Percentiles rank a stretch among this genome's conserved stretches.
These are phyloP conservation scores for Ischnura elegans DNA, from an alignment of 2,888 invertebrate genomes.

Conservation along the genomic window DNA sequence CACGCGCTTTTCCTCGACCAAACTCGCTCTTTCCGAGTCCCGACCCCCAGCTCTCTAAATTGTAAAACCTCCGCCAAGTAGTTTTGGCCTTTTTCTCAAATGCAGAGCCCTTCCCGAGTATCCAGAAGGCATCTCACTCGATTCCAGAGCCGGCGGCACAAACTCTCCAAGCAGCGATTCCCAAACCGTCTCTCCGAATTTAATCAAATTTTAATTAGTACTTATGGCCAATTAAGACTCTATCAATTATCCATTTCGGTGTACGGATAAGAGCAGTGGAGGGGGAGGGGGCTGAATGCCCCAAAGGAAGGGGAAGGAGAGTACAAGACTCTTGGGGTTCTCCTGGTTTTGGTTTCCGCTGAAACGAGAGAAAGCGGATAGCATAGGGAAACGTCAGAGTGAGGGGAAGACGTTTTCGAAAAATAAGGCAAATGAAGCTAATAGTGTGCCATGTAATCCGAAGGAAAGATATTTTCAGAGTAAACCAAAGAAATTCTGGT, in stretches of 20 bases:
- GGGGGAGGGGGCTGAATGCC: constrained; percentile 14
- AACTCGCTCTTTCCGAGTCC: neutral
- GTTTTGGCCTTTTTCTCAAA: constrained; percentile 47
- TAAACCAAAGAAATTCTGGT: too few species aligned
- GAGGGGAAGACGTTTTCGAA: neutral
- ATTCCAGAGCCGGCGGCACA: neutral
- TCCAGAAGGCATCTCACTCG: neutral
- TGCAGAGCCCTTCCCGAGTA: neutral
- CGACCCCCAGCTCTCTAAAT: neutral
- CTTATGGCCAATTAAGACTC: constrained; percentile 73
- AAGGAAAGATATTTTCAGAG: too few species aligned
- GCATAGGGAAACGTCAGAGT: neutral
- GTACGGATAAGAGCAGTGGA: constrained; percentile 61
- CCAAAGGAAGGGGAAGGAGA: neutral
- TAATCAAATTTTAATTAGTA: constrained; percentile 73
- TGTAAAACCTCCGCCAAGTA: constrained; percentile 52
- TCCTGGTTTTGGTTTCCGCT: neutral
- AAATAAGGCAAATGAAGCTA: too few species aligned
- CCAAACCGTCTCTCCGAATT: constrained; percentile 71
- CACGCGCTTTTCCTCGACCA: neutral
- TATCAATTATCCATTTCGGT: constrained; percentile 72
- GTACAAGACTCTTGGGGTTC: neutral
- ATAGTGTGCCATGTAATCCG: too few species aligned
- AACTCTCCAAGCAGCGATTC: neutral
- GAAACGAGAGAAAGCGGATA: neutral